These are phyloP conservation scores for Erebia palarica DNA, from an alignment of 2,888 invertebrate genomes.

Conservation along the genomic window DNA sequence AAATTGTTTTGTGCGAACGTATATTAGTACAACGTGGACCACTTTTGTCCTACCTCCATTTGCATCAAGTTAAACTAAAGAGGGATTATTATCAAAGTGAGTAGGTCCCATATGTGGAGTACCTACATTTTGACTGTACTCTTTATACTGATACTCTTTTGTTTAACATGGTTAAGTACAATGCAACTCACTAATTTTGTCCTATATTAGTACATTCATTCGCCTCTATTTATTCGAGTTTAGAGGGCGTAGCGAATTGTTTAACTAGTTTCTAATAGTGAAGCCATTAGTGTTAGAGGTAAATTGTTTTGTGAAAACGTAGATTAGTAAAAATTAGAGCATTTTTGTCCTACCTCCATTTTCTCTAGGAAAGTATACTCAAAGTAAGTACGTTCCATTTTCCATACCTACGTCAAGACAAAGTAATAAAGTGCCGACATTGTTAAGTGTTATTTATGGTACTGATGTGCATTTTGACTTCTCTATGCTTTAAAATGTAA, in stretches of 20 bases:
- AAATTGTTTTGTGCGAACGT: slow-evolving; percentile 36
- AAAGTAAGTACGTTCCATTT: slow-evolving; percentile 10
- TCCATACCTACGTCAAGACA: too few relatives aligned
- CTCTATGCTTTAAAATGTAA: too few relatives aligned
- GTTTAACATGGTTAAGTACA: slow-evolving; percentile 1
- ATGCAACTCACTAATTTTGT: background rate
- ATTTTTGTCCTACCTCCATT: slow-evolving; percentile 18
- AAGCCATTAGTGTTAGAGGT: slow-evolving; percentile 40
- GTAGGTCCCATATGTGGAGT: slow-evolving; percentile 17
- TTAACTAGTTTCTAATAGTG: slow-evolving; percentile 50
- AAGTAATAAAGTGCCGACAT: background rate
- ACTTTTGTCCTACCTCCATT: slow-evolving; percentile 26
- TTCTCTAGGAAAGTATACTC: slow-evolving; percentile 11
- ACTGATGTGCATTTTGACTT: background rate
- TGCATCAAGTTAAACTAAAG: slow-evolving; percentile 6
- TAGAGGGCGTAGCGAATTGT: slow-evolving; percentile 53
- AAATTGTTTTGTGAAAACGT: slow-evolving; percentile 35
- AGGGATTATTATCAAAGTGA: slow-evolving; percentile 25
- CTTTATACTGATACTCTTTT: background rate
- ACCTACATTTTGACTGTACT: slow-evolving; percentile 4
- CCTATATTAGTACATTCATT: slow-evolving; percentile 10
- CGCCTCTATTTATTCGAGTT: slow-evolving; percentile 66
- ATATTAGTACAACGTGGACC: slow-evolving; percentile 29
- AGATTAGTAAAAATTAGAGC: slow-evolving; percentile 21
- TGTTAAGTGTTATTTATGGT: slow-evolving; percentile 4